Base-by-base conservation (phyloP, 2,113 vertebrate species). In the Craseonycteris thonglongyai region DNA sequence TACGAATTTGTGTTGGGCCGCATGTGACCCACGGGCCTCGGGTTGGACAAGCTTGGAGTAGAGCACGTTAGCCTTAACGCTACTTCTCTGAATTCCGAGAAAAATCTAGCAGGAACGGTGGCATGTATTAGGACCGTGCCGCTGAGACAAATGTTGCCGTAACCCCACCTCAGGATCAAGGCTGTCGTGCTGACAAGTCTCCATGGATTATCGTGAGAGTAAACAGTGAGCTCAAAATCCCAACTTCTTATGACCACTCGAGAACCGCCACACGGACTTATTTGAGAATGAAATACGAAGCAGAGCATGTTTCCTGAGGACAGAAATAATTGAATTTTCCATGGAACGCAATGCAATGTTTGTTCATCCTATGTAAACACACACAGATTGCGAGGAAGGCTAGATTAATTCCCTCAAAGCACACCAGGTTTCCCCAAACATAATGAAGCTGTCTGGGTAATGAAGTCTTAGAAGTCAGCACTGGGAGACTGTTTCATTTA, bases 371-470 rank as follows among this genome's bases (percentile, higher is more conserved):
- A 81, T 96, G 96, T 93, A 98, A 98, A 97, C 96, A 98, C 38
- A 97, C 47, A 96, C 92, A 97, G 96, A 98, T 59, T 95, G 95
- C 63, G 71, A 98, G 79, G 78, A 96, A 98, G 82, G 58, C 92
- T 96, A 96, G 86, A 98, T 97, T 98, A 98, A 98, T 98, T 98
- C 96, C 96, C 94, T 84, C 96, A 91, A 95, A 96, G 96, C 98
- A 97, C 84, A 95, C 42, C 58, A 95, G 95, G 80, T 94, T 97
- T 92, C 88, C 97, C 96, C 88, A 96, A 71, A 96, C 93, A 95
- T 97, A 97, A 98, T 93, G 94, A 97, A 96, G 94, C 85, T 96
- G 88, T 97, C 96, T 96, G 91, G 90, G 78, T 86, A 97, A 98
- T 97, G 97, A 96, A 97, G 97, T 61, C 95, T 97, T 89, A 94